Conservation (phyloP, 2,113 vertebrate species). For the Glaucidium brasilianum region DNA sequence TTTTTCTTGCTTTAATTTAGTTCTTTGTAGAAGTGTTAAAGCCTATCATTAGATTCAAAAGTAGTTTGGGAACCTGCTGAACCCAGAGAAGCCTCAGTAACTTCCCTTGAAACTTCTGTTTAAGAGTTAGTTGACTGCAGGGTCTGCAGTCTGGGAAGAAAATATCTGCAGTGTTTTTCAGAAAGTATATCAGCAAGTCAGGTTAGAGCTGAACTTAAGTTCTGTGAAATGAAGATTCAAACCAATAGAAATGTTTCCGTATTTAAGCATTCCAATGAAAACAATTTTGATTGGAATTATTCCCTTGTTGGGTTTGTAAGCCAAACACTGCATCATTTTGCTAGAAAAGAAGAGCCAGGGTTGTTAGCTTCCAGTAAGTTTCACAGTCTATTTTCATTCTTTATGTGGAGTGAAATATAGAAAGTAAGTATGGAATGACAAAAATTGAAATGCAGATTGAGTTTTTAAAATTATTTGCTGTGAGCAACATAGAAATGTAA, state of each 20-base stretch:
- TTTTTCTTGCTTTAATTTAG: background rate
- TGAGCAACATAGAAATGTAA: background rate
- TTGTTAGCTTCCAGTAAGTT: conserved; percentile 32
- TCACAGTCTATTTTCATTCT: conserved; percentile 38
- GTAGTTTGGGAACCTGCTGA: background rate
- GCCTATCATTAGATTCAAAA: background rate
- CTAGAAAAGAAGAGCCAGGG: conserved; percentile 23
- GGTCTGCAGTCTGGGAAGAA: background rate
- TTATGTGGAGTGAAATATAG: background rate
- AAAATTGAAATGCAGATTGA: conserved; percentile 45
- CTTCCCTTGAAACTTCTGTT: background rate
- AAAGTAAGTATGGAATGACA: background rate
- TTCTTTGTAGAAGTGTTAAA: background rate
- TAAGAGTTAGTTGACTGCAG: background rate
- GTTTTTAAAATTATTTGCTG: background rate
- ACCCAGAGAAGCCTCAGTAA: background rate
- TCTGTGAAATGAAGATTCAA: conserved; percentile 32
- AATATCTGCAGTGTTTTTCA: background rate
- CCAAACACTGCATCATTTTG: conserved; percentile 42
- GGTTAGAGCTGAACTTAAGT: conserved; percentile 22
- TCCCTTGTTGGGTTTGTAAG: conserved; percentile 34
- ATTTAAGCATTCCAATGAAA: conserved; percentile 52
- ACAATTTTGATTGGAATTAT: conserved; percentile 58
- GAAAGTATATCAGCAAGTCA: background rate
- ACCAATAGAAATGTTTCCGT: conserved; percentile 33